phyloP scores from a whole-genome alignment of 2,888 invertebrate species.

The Diarsia brunnea region DNA sequence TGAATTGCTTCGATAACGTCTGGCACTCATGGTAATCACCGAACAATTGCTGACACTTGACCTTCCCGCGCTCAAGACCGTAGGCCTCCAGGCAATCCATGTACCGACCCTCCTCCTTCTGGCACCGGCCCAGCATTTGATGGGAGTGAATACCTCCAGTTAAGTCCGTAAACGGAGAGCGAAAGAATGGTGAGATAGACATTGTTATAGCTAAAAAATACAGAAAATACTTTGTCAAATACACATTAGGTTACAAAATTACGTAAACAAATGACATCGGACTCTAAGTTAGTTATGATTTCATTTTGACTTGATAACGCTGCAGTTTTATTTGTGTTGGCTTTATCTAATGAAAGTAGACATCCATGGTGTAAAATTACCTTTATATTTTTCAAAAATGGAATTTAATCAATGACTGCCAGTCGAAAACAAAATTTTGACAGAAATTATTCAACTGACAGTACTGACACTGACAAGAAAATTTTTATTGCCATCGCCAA shows the following conservation, averaged over 20 bases:
- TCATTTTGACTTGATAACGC: background rate
- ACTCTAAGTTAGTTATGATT: background rate
- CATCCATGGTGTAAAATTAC: conserved; percentile 30
- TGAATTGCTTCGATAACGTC: conserved; percentile 90
- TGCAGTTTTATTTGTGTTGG: background rate
- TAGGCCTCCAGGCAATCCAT: conserved; percentile 96
- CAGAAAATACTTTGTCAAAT: conserved; percentile 4
- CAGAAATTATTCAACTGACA: conserved; percentile 3
- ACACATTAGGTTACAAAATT: conserved; percentile 77
- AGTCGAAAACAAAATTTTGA: conserved; percentile 46
- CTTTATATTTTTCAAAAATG: conserved; percentile 53
- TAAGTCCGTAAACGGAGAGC: conserved; percentile 93
- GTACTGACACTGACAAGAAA: conserved; percentile 9
- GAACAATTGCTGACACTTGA: conserved; percentile 92
- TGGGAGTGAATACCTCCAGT: conserved; percentile 92
- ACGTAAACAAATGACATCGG: conserved; percentile 78
- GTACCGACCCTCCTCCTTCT: conserved; percentile 92
- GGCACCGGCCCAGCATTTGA: conserved; percentile 92
- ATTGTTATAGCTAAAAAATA: conserved; percentile 77
- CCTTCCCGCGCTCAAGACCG: conserved; percentile 92
- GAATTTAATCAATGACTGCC: conserved; percentile 23
- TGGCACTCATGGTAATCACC: conserved; percentile 94
- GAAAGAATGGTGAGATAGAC: conserved; percentile 92
- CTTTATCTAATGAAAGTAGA: conserved; percentile 23
- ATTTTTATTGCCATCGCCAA: background rate